Conservation (phyloP, 1,140 invertebrate species). For the Zeugodacus cucurbitae region DNA sequence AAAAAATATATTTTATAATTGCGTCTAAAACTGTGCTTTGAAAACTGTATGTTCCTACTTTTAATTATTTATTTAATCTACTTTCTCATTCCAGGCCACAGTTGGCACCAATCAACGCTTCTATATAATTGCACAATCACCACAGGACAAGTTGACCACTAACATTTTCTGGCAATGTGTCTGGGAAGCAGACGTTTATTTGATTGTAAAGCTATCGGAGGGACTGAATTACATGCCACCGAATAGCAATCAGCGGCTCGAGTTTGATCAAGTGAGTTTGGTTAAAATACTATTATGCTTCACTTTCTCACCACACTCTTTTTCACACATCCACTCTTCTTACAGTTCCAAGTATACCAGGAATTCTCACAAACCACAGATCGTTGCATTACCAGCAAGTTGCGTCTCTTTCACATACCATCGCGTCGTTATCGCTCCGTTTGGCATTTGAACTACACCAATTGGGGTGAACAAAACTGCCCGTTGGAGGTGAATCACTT, state of each 20-base stretch:
- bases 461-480: slow-evolving; percentile 79
- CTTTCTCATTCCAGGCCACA: slow-evolving; percentile 69
- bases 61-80: too few relatives aligned
- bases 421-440: slow-evolving; percentile 73
- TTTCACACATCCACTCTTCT: slow-evolving; percentile 28
- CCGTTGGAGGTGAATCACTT: slow-evolving; percentile 75
- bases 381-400: slow-evolving; percentile 71
- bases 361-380: slow-evolving; percentile 73
- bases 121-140: slow-evolving; percentile 87
- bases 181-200: slow-evolving; percentile 84
- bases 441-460: slow-evolving; percentile 85
- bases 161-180: slow-evolving; percentile 86
- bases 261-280: slow-evolving; percentile 69
- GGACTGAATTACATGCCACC: slow-evolving; percentile 72
- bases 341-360: slow-evolving; percentile 76
- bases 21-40: too few relatives aligned
- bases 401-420: slow-evolving; percentile 69
- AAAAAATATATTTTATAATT: too few relatives aligned
- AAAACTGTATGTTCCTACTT: too few relatives aligned
- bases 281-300: neutral
- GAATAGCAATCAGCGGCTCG: slow-evolving; percentile 66
- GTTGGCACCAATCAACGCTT: slow-evolving; percentile 80
- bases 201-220: slow-evolving; percentile 81
- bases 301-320: too few relatives aligned
- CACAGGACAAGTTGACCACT: slow-evolving; percentile 64